Evolutionary conservation across 1,140 invertebrate genomes (phyloP).

Genomic region (Drosophila chauvacae): DNA sequence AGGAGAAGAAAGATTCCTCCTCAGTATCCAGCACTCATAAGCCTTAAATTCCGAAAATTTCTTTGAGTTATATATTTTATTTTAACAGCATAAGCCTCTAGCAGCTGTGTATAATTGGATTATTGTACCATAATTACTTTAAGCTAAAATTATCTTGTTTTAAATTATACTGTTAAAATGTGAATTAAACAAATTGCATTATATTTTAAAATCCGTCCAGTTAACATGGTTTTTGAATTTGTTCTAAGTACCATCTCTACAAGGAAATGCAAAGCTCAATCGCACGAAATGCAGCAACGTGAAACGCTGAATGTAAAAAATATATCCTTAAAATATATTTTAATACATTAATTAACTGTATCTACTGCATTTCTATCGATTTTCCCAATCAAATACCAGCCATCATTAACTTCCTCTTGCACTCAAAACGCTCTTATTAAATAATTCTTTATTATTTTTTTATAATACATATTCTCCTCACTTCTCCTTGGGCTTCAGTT

Average conservation of each 20-base stretch:
- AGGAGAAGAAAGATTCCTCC: background rate
- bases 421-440: background rate
- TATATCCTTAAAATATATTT: no score
- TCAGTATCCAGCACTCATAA: constrained; percentile 5
- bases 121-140: background rate
- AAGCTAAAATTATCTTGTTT: constrained; percentile 14
- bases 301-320: no score
- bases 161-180: constrained; percentile 18
- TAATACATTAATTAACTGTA: no score
- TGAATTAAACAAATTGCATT: constrained; percentile 1
- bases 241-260: background rate
- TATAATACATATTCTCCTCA: constrained; percentile 12
- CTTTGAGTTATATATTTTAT: no score
- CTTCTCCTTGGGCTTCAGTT: constrained; percentile 68
- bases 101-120: background rate
- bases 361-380: no score
- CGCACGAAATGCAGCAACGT: no score
- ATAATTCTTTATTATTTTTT: background rate
- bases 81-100: background rate
- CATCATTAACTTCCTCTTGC: no score
- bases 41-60: background rate
- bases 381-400: no score
- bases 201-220: no score
- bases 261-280: no score
- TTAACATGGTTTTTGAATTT: background rate